These are phyloP conservation scores for Cyclophora punctaria DNA, from an alignment of 2,888 invertebrate species.

Conservation along the genomic window DNA sequence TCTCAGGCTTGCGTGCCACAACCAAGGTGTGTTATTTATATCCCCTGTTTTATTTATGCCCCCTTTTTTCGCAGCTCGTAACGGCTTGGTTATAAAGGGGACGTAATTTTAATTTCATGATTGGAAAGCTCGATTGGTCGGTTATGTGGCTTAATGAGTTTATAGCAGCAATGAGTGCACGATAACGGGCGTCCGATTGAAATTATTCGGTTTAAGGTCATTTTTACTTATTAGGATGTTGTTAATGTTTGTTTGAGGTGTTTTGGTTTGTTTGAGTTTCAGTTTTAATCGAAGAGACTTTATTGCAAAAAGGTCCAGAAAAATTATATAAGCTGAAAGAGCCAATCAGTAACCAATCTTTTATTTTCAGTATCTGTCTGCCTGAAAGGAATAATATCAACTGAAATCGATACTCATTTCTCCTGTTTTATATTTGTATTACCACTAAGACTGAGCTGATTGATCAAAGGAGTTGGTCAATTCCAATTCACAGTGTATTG, in stretches of 20 bases:
- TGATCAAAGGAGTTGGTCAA: too few species aligned
- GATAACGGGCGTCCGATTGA: slow-evolving; percentile 56
- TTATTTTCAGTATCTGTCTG: too few species aligned
- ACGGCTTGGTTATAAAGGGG: slow-evolving; percentile 67
- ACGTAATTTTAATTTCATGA: slow-evolving; percentile 74
- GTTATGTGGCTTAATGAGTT: slow-evolving; percentile 73
- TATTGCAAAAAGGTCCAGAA: too few species aligned
- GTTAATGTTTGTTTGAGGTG: not conserved
- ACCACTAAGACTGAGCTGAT: too few species aligned
- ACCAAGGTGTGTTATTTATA: slow-evolving; percentile 73
- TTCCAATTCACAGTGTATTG: too few species aligned
- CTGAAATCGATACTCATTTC: too few species aligned
- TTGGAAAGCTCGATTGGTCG: slow-evolving; percentile 73
- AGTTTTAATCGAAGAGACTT: too few species aligned
- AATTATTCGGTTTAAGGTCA: slow-evolving; percentile 38
- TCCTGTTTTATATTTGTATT: too few species aligned
- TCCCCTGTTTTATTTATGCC: slow-evolving; percentile 71
- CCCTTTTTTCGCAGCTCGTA: slow-evolving; percentile 76
- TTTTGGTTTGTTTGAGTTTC: too few species aligned
- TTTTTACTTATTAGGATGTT: slow-evolving; percentile 1
- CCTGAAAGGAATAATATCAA: too few species aligned
- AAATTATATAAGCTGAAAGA: too few species aligned
- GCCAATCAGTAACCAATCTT: too few species aligned
- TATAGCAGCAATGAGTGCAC: slow-evolving; percentile 56
- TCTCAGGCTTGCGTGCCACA: slow-evolving; percentile 58